These are phyloP conservation scores for Peucedramus taeniatus DNA, from an alignment of 2,113 vertebrate genomes.

Conservation along the genomic window DNA sequence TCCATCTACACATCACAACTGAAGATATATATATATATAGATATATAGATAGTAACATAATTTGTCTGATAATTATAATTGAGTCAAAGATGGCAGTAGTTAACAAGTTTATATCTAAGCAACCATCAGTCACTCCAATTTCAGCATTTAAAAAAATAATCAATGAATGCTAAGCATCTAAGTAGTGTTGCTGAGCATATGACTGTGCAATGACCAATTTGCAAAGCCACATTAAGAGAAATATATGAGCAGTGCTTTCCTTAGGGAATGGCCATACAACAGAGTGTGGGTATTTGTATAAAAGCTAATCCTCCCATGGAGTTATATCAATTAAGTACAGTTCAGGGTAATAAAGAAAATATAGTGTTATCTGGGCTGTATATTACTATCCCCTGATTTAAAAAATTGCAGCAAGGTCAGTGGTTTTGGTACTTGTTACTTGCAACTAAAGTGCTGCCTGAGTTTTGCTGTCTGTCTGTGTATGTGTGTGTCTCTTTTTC, in stretches of 20 bases:
- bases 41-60: background rate
- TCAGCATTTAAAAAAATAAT: conserved; percentile 2
- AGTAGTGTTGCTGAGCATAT: background rate
- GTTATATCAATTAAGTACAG: conserved; percentile 5
- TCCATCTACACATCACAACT: background rate
- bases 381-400: background rate
- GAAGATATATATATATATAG: background rate
- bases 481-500: background rate
- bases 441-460: background rate
- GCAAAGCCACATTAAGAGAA: conserved; percentile 29
- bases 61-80: background rate
- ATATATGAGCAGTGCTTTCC: background rate
- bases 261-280: background rate
- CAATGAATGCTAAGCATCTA: conserved; percentile 21
- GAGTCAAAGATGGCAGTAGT: background rate
- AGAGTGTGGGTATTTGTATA: background rate
- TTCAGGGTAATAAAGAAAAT: conserved; percentile 51
- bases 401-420: background rate
- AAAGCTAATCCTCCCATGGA: conserved; percentile 17
- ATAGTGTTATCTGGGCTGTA: background rate
- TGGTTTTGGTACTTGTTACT: background rate
- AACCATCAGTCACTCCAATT: background rate
- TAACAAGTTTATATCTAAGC: conserved; percentile 11
- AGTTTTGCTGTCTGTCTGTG: background rate
- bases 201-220: conserved; percentile 14